Conservation (phyloP, 1,140 invertebrate species). For the Belonocnema kinseyi region DNA sequence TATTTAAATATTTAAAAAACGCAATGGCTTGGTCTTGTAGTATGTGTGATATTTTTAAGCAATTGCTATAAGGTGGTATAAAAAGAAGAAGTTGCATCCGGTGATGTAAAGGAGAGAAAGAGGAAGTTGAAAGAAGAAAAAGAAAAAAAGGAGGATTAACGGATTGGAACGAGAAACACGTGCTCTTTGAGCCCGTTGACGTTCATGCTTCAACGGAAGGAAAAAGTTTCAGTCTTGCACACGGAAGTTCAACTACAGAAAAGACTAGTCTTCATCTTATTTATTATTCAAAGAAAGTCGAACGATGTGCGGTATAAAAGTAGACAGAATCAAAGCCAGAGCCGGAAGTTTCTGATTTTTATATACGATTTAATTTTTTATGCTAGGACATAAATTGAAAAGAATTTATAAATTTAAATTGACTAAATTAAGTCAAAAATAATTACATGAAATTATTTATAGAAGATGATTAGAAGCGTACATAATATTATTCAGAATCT, state of each 20-base stretch:
- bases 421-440: too few species aligned
- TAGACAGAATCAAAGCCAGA: neutral
- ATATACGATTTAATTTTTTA: neutral
- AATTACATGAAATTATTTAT: too few species aligned
- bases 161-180: slow-evolving; percentile 35
- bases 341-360: slow-evolving; percentile 7
- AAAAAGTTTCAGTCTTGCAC: slow-evolving; percentile 31
- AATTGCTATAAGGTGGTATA: too few species aligned
- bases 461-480: too few species aligned
- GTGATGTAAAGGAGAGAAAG: neutral
- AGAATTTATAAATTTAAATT: neutral
- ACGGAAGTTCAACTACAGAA: slow-evolving; percentile 38
- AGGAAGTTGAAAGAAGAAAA: neutral
- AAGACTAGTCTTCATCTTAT: slow-evolving; percentile 35
- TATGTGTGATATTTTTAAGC: too few species aligned
- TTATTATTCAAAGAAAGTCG: neutral
- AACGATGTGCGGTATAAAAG: neutral
- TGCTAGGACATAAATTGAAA: neutral
- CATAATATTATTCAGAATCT: too few species aligned
- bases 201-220: slow-evolving; percentile 36
- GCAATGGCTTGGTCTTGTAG: too few species aligned
- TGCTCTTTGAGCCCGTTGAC: slow-evolving; percentile 32
- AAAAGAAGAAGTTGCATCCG: neutral
- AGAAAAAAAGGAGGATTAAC: slow-evolving; percentile 37
- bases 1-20: too few species aligned